Evolutionary conservation across 2,113 vertebrate species (phyloP), one percentile per base, ranked within the genome.

Genomic region (Rhynchopsitta pachyrhyncha): DNA sequence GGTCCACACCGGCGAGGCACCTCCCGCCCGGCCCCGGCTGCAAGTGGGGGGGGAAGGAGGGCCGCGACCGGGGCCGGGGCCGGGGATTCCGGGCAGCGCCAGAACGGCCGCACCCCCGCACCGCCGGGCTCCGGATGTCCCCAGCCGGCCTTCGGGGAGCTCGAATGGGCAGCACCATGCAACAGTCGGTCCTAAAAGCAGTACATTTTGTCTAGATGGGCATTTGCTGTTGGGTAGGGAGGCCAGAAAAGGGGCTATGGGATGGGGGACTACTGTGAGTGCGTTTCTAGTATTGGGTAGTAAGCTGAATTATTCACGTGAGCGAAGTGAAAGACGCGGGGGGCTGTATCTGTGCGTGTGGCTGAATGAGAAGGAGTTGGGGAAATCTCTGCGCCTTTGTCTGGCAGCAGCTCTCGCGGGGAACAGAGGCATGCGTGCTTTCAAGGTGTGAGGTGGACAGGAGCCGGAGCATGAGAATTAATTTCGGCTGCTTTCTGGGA

Each of bases 321-420:
- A 37, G 62, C 60, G 68, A 39, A 20, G 49, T 13, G 88, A 92
- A 79, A 77, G 90, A 81, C 31, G 76, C 31, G 37, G 37, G 17
- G 35, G 29, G 42, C 37, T 71, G 88, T 39, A 1, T 17, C 52
- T 52, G 78, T 49, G 92, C 35, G 15, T 83, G 89, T 35, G 86
- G 84, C 64, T 85, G 95, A 68, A 16, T 80, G 88, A 88, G 53
- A 35, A 39, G 75, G 82, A 71, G 81, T 5, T 13, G 5, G 77
- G 89, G 68, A 87, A 92, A 87, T 76, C 91, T 95, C 87, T 44
- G 90, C 15, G 70, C 87, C 93, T 97, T 96, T 97, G 94, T 95
- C 77, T 96, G 91, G 89, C 80, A 69, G 86, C 77, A 47, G 86
- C 83, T 15, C 53, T 16, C 75, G 50, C 2, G 29, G 13, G n/a